Conservation (phyloP, 2,113 vertebrate species). For the Stigmatopora nigra region DNA sequence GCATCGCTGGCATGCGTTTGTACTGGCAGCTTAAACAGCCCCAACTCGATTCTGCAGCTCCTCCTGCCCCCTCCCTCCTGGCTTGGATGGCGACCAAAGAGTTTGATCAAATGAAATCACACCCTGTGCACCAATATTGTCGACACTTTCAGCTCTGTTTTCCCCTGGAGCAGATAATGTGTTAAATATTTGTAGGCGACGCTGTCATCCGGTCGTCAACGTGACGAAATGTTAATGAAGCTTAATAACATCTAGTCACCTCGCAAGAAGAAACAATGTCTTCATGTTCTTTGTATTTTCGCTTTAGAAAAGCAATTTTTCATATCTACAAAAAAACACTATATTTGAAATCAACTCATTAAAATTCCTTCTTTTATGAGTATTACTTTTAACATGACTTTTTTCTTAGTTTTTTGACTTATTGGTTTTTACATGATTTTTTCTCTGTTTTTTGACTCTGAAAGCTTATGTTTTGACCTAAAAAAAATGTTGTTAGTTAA, state of each 20-base stretch:
- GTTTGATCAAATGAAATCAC: slow-evolving; percentile 42
- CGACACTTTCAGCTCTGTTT: slow-evolving; percentile 16
- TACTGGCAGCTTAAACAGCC: slow-evolving; percentile 1
- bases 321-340: too few relatives aligned
- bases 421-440: too few relatives aligned
- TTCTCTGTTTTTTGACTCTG: too few relatives aligned
- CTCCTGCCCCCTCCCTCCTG: slow-evolving; percentile 10
- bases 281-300: background rate
- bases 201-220: slow-evolving; percentile 5
- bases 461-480: too few relatives aligned
- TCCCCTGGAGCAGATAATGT: slow-evolving; percentile 10
- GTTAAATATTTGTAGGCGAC: background rate
- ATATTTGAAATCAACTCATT: background rate
- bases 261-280: background rate
- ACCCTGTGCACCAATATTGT: slow-evolving; percentile 29
- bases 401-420: too few relatives aligned
- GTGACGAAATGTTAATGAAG: slow-evolving; percentile 11
- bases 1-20: slow-evolving; percentile 18
- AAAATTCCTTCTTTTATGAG: too few relatives aligned
- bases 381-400: too few relatives aligned
- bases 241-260: slow-evolving; percentile 1
- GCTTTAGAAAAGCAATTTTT: background rate
- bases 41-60: background rate
- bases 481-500: too few relatives aligned
- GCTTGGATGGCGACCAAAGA: slow-evolving; percentile 30